Conservation (phyloP, 2,113 vertebrate genomes). For the Stigmatopora argus region DNA sequence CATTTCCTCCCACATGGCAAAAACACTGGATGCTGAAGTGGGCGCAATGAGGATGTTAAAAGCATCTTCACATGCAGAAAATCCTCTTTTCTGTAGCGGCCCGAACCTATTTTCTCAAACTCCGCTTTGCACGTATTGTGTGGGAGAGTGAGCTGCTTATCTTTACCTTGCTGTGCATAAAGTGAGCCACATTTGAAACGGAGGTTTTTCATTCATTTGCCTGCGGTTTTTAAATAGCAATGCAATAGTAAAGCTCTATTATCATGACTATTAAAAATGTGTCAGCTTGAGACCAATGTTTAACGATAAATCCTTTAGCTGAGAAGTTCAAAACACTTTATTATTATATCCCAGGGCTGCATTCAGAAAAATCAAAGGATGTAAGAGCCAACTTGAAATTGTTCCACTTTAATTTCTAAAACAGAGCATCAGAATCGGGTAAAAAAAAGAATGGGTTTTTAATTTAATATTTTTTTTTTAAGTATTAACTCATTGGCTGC, state of each 20-base stretch:
- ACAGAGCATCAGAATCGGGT: no score
- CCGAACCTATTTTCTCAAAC: slow-evolving; percentile 54
- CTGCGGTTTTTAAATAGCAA: neutral
- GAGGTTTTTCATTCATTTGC: neutral
- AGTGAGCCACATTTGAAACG: neutral
- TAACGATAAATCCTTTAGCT: neutral
- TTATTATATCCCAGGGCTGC: no score
- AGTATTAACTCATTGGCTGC: no score
- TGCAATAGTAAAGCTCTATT: neutral
- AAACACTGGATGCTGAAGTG: slow-evolving; percentile 41
- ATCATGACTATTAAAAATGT: neutral
- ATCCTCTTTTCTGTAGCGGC: slow-evolving; percentile 40
- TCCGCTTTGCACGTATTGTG: slow-evolving; percentile 36
- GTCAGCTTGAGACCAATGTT: neutral
- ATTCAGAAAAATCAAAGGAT: no score
- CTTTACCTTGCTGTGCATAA: neutral
- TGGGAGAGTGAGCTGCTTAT: slow-evolving; percentile 10
- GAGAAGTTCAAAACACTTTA: no score
- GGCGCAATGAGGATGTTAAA: slow-evolving; percentile 41
- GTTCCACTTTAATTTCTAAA: no score
- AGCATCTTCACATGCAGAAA: slow-evolving; percentile 50
- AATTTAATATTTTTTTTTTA: no score
- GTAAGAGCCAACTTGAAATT: no score
- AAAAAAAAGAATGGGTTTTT: no score
- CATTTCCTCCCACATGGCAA: slow-evolving; percentile 39